Conservation (phyloP, 2,888 invertebrate genomes). For the Parasteatoda lunata region DNA sequence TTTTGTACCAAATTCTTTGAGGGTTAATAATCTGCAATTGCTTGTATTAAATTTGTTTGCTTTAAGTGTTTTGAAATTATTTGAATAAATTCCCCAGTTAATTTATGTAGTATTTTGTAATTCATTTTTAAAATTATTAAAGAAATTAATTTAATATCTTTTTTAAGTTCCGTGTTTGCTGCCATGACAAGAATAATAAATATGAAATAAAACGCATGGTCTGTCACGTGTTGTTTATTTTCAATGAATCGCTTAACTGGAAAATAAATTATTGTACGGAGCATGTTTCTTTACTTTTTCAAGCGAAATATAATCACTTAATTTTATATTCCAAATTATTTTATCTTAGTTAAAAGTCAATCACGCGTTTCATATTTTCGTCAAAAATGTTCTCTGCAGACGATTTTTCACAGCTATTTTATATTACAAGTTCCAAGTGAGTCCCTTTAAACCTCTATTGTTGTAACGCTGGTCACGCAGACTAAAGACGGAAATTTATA, state of each 20-base stretch:
- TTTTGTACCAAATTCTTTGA: no score
- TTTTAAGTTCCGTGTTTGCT: background rate
- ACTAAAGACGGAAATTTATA: conserved; percentile 43
- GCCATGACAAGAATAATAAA: background rate
- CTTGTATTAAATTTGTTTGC: no score
- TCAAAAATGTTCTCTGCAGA: background rate
- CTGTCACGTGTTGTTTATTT: background rate
- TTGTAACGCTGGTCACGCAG: conserved; percentile 20
- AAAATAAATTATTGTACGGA: background rate
- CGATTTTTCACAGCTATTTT: background rate
- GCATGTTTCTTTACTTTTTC: background rate
- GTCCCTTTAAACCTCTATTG: conserved; percentile 4
- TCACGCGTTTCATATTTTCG: background rate
- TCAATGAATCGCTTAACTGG: background rate
- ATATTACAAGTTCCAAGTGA: background rate
- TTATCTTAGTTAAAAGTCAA: background rate
- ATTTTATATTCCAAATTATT: background rate
- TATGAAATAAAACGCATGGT: background rate
- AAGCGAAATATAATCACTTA: background rate
- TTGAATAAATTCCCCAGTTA: no score
- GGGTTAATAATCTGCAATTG: no score
- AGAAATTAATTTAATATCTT: background rate
- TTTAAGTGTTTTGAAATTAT: no score
- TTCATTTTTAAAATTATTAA: no score
- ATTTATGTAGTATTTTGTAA: no score